These are phyloP conservation scores for Sebastolobus alascanus DNA, from an alignment of 2,797 vertebrate genomes.

Conservation along the genomic window DNA sequence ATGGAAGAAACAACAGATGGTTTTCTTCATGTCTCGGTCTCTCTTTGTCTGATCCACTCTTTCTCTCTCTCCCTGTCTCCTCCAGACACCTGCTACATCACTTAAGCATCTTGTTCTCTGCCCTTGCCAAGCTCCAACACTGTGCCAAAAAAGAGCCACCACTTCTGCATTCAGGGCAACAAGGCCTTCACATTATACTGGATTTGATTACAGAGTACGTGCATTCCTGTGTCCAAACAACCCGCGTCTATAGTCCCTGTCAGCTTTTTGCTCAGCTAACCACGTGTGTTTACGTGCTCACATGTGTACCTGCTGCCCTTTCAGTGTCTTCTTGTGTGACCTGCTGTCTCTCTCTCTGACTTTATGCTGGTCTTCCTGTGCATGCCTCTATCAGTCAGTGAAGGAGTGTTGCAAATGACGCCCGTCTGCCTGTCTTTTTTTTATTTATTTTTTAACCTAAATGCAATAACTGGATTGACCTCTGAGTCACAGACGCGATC, in stretches of 20 bases:
- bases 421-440: slow-evolving; percentile 35
- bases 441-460: slow-evolving; percentile 45
- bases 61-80: slow-evolving; percentile 10
- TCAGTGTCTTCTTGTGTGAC: slow-evolving; percentile 40
- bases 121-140: slow-evolving; percentile 69
- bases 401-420: slow-evolving; percentile 38
- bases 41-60: slow-evolving; percentile 3
- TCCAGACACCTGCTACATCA: slow-evolving; percentile 59
- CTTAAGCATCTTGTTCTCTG: slow-evolving; percentile 61
- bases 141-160: slow-evolving; percentile 66
- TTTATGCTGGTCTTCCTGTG: slow-evolving; percentile 45
- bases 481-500: slow-evolving; percentile 74
- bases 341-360: slow-evolving; percentile 48
- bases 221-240: slow-evolving; percentile 46
- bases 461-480: slow-evolving; percentile 81
- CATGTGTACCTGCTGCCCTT: slow-evolving; percentile 35
- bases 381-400: slow-evolving; percentile 17
- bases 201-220: slow-evolving; percentile 72
- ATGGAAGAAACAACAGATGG: slow-evolving; percentile 39
- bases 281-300: slow-evolving; percentile 54
- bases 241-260: slow-evolving; percentile 24
- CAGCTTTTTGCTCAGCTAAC: slow-evolving; percentile 29
- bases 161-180: slow-evolving; percentile 66
- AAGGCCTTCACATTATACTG: slow-evolving; percentile 61
- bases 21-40: slow-evolving; percentile 13